Base-by-base conservation (phyloP, 1,140 invertebrate genomes). In the Gonatopus flavifemur region DNA sequence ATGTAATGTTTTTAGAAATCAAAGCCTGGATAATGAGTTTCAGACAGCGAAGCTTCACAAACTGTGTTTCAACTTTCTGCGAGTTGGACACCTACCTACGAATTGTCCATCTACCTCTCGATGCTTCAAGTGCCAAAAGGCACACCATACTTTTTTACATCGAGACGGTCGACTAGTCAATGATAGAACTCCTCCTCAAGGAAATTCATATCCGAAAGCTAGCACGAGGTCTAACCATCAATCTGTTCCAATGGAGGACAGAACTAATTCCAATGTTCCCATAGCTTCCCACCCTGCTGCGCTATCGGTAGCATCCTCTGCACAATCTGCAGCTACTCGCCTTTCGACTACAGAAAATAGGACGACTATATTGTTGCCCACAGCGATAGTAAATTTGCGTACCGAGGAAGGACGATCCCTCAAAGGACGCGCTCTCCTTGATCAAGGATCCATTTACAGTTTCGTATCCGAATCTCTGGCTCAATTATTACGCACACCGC, bases 71-170 rank as follows among this genome's bases (percentile, higher is more conserved):
- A 38, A 40, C 12, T 48, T 12, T 10, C 18, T 40, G 12, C 8
- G 16, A 5, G 1, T 7, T 7, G 45, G 45, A 5, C 35, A 39
- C 20, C n/a, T n/a, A n/a, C 9, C 36, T 1, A 4, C 6, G 0
- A 12, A 32, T 5, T 49, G 38, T 18, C 0, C 28, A 2, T 48
- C 12, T 22, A 41, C 28, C 3, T 35, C 38, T 18, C 15, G 35
- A 13, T 59, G 49, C 12, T 19, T 6, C 22, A 18, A 35, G 24
- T 59, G 52, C 18, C 20, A 45, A n/a, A 42, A 37, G 6, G 25
- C 18, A 9, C 57, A 59, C 36, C 47, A 60, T 30, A 53, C 53
- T 1, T 36, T 45, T 0, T n/a, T 59, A 8, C 53, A 59, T 42
- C 38, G 47, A 8, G 30, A 48, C 10, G 3, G 16, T 9, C 18